These are phyloP conservation scores for Sarotherodon lohbergeri DNA, from an alignment of 2,113 vertebrate species.

Conservation along the genomic window DNA sequence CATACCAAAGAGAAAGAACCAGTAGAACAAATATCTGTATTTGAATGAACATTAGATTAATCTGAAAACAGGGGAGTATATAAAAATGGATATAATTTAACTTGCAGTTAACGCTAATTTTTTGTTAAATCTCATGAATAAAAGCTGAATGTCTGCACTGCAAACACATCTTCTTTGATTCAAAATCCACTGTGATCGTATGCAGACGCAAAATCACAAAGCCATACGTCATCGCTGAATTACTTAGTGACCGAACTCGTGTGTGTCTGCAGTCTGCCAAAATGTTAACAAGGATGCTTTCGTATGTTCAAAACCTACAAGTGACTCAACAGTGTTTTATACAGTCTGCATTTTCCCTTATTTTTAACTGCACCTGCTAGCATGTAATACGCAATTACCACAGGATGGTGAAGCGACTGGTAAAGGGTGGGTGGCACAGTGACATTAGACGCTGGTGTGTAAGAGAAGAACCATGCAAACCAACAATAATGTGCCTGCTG, in stretches of 20 bases:
- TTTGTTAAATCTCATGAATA: neutral
- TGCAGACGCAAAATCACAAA: neutral
- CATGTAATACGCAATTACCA: neutral
- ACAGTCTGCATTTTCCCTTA: neutral
- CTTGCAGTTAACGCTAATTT: neutral
- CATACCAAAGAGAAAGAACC: neutral
- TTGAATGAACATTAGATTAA: neutral
- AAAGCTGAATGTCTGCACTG: neutral
- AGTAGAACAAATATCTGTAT: neutral
- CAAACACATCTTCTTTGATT: neutral
- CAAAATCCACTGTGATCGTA: neutral
- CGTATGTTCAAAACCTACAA: neutral
- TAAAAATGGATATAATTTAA: neutral
- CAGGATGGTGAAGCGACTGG: neutral
- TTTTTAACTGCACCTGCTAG: neutral
- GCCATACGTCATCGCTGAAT: fast-evolving
- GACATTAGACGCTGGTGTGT: neutral
- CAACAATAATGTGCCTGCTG: neutral
- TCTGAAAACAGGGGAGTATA: neutral
- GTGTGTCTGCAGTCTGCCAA: neutral
- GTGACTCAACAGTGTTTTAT: neutral
- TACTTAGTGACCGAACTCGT: neutral
- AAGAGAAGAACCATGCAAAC: neutral
- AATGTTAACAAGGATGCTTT: neutral
- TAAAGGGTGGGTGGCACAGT: neutral